phyloP scores from a whole-genome alignment of 2,797 vertebrate species.

The Hippocampus kuda region DNA sequence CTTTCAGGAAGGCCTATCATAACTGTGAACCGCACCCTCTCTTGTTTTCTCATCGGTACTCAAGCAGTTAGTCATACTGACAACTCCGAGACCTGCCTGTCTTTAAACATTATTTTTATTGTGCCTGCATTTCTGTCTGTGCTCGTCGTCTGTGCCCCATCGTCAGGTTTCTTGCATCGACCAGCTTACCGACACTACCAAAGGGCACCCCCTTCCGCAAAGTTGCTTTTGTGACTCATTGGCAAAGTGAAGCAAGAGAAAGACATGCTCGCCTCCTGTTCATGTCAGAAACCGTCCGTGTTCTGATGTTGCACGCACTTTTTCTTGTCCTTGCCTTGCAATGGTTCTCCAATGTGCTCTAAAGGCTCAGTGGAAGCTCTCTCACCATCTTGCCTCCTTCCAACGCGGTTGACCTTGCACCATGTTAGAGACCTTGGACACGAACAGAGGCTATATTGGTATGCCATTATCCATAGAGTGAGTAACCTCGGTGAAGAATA shows the following conservation, averaged over 20 bases:
- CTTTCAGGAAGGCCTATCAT: constrained; percentile 38
- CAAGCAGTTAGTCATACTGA: constrained; percentile 33
- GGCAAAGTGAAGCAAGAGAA: constrained; percentile 28
- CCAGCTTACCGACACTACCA: constrained; percentile 10
- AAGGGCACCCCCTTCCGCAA: constrained; percentile 2
- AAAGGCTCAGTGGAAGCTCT: constrained; percentile 21
- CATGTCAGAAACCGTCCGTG: constrained; percentile 25
- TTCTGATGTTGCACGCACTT: constrained; percentile 28
- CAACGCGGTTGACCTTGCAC: constrained; percentile 57
- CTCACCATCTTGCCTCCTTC: constrained; percentile 23
- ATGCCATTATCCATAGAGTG: background rate
- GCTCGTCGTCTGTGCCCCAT: constrained; percentile 28
- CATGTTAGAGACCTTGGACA: constrained; percentile 53
- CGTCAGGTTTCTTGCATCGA: constrained; percentile 25
- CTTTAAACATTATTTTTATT: constrained; percentile 23
- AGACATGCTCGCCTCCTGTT: constrained; percentile 19
- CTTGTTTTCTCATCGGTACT: constrained; percentile 22
- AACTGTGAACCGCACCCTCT: constrained; percentile 43
- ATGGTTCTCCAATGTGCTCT: constrained; percentile 22
- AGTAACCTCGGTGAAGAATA: background rate
- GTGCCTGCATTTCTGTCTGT: constrained; percentile 24
- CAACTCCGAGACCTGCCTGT: constrained; percentile 30
- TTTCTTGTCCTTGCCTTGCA: constrained; percentile 25
- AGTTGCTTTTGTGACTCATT: constrained; percentile 35
- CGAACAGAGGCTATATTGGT: constrained; percentile 13